phyloP scores from a whole-genome alignment of 2,113 vertebrate species.

The Sapayoa aenigma region DNA sequence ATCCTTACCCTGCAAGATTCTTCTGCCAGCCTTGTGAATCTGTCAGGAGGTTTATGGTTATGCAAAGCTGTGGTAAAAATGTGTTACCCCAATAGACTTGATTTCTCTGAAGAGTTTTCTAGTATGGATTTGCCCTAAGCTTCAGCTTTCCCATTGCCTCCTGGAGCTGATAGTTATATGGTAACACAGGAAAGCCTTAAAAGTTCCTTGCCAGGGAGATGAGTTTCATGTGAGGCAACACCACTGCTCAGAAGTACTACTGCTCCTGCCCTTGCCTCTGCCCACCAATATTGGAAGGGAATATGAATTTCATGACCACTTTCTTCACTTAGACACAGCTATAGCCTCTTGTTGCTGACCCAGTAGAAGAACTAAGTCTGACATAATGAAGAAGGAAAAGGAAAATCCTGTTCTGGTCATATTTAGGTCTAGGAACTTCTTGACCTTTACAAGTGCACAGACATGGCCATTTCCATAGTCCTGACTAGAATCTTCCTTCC shows the following conservation, averaged over 20 bases:
- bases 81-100: background rate
- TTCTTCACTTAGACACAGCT: background rate
- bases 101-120: background rate
- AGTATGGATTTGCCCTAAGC: background rate
- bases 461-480: background rate
- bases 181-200: background rate
- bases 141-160: background rate
- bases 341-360: background rate
- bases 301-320: background rate
- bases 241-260: background rate
- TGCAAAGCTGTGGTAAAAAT: background rate
- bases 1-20: background rate
- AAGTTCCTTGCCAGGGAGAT: background rate
- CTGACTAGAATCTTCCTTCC: background rate
- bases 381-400: background rate
- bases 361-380: background rate
- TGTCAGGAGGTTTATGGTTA: background rate
- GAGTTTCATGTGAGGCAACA: background rate
- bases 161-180: background rate
- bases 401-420: background rate
- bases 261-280: background rate
- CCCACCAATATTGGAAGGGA: rapidly evolving
- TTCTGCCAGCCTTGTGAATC: background rate
- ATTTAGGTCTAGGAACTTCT: background rate
- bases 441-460: background rate